Percentiles rank a stretch among this genome's conserved stretches.
Conservation (phyloP, 2,113 vertebrate genomes). For the Bubo blakistoni region DNA sequence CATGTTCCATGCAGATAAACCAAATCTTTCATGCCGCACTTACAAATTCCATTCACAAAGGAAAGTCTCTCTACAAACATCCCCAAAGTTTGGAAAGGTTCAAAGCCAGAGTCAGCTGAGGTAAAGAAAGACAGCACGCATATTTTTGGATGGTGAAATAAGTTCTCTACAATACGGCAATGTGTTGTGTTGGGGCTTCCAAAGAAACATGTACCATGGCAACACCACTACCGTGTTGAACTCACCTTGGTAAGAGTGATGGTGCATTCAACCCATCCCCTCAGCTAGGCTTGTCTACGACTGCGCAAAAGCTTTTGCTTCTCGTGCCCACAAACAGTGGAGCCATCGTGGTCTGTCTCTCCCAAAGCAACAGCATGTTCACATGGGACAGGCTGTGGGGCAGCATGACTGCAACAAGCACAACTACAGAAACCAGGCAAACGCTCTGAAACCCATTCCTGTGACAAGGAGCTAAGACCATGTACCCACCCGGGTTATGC, state of each 20-base stretch:
- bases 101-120: not conserved
- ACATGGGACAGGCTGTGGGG: not conserved
- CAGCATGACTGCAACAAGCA: not conserved
- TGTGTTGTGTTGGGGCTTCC: not conserved
- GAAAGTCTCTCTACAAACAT: not conserved
- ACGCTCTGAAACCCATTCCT: not conserved
- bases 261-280: not conserved
- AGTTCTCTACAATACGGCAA: not conserved
- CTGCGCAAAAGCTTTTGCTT: not conserved
- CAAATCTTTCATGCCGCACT: not conserved
- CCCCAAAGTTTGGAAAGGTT: not conserved
- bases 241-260: not conserved
- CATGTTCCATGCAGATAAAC: not conserved
- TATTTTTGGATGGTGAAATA: not conserved
- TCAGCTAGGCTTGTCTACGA: not conserved
- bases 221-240: accelerated
- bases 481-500: accelerated
- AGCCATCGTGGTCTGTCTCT: not conserved
- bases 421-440: not conserved
- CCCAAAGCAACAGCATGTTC: not conserved
- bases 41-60: not conserved
- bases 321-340: not conserved
- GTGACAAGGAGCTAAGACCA: not conserved
- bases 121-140: not conserved
- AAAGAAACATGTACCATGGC: not conserved